Evolutionary conservation across 2,888 invertebrate genomes (phyloP), one percentile per base, ranked within the genome.

Genomic region (Saturnia japonica): DNA sequence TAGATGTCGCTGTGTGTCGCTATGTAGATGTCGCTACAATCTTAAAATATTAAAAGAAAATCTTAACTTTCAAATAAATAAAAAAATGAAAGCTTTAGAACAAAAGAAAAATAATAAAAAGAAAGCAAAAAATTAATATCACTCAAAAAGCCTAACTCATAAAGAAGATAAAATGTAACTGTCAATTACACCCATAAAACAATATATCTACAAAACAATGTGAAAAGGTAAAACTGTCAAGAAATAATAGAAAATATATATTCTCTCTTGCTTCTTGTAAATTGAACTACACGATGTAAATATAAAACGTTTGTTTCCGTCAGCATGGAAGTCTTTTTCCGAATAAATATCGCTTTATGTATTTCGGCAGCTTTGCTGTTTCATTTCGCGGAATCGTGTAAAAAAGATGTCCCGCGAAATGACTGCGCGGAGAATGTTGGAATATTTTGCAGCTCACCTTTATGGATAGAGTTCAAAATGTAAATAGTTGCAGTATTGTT

Each of bases 311-410:
- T 68, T 19, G 34, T 68, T 68, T 68, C 68, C 68, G 68, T 54
- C 34, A 68, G 19, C 64, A 2, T 40, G 64, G 40, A 64, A 40
- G 40, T 64, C 64, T 64, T 64, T 22, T 64, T 7, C 40, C 64
- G 40, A 64, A 40, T 64, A 64, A 62, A 64, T n/a, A 40, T 76
- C 81, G 78, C 82, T 91, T 93, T 91, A 91, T 91, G 91, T 83
- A 89, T 91, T 91, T 92, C 91, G 92, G 90, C 91, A 88, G 89
- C 88, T 83, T 84, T 85, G 83, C 84, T 82, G 82, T 84, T 87
- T 87, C 87, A 86, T 87, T 87, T 85, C 82, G 82, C 78, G 75
- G 68, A 72, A 72, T 68, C 74, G 78, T 75, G 81, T 83, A 85
- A 87, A 87, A 85, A 83, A 79, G 51, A 69, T 43, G 75, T 73